phyloP scores from a whole-genome alignment of 2,113 vertebrate genomes.

The Anas platyrhynchos region DNA sequence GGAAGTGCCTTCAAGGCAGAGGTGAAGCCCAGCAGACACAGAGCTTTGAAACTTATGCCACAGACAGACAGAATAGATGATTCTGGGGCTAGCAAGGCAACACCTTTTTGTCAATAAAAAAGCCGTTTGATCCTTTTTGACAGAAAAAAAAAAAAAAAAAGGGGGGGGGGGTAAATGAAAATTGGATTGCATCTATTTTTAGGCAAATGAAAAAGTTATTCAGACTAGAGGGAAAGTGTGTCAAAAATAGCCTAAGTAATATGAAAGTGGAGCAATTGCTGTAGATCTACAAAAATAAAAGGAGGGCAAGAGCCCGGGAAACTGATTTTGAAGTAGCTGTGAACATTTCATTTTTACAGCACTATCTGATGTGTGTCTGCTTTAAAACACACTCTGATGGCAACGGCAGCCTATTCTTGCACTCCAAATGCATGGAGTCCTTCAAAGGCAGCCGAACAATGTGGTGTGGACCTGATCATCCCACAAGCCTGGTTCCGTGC shows the following conservation, averaged over 20 bases:
- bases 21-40: not conserved
- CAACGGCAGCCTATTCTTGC: not conserved
- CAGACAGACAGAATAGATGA: not conserved
- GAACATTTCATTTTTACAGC: not conserved
- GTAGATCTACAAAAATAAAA: conserved; percentile 49
- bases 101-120: not conserved
- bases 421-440: not conserved
- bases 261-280: conserved; percentile 62
- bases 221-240: not conserved
- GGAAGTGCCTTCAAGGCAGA: not conserved
- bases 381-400: not conserved
- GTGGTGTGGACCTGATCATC: not conserved
- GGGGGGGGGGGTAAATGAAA: too few relatives aligned
- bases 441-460: not conserved
- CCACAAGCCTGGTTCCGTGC: not conserved
- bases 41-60: not conserved
- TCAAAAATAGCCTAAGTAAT: not conserved
- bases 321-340: not conserved
- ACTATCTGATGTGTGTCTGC: not conserved
- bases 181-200: conserved; percentile 10
- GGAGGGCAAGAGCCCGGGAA: conserved; percentile 11
- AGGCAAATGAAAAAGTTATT: conserved; percentile 22
- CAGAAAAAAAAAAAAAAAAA: not conserved
- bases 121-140: not conserved
- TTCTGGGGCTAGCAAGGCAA: fast-evolving